A percentile compares a stretch with the other conserved stretches of the same genome.
phyloP scores from a whole-genome alignment of 2,888 invertebrate genomes.

The Drosophila peninsularis region DNA sequence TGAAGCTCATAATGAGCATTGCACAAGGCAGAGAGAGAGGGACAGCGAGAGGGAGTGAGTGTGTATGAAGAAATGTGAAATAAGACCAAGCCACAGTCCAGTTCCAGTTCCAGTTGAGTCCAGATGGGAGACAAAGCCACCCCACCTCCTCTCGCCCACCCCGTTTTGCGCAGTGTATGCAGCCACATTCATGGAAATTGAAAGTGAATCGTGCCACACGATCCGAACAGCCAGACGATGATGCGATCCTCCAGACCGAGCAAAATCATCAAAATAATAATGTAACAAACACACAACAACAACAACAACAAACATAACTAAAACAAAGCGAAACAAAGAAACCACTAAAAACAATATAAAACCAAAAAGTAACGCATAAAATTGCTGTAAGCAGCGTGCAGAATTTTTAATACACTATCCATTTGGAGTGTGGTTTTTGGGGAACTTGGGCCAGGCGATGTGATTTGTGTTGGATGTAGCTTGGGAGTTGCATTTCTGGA shows the following conservation, averaged over 20 bases:
- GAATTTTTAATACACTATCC: slow-evolving; percentile 37
- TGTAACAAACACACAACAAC: slow-evolving; percentile 50
- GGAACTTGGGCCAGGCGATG: neutral
- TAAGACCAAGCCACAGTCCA: slow-evolving; percentile 61
- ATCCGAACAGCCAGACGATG: slow-evolving; percentile 58
- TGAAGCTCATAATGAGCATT: slow-evolving; percentile 73
- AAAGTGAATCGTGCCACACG: slow-evolving; percentile 82
- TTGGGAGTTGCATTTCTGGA: neutral
- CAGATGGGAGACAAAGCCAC: slow-evolving; percentile 21
- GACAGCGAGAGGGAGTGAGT: slow-evolving; percentile 27
- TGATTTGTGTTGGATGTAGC: too few relatives aligned
- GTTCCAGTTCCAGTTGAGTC: slow-evolving; percentile 62
- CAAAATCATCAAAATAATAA: slow-evolving; percentile 66
- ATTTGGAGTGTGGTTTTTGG: neutral
- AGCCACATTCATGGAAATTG: slow-evolving; percentile 74
- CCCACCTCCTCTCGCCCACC: neutral
- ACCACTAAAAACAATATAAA: slow-evolving; percentile 14
- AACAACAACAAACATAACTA: neutral
- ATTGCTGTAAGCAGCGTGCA: slow-evolving; percentile 1
- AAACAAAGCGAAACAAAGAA: slow-evolving; percentile 13
- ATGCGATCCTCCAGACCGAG: slow-evolving; percentile 61
- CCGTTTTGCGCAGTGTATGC: slow-evolving; percentile 39
- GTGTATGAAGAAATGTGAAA: slow-evolving; percentile 77
- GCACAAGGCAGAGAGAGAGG: slow-evolving; percentile 24
- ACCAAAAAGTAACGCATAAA: slow-evolving; percentile 27